phyloP scores from a whole-genome alignment of 2,888 invertebrate species.

The Euclidia mi region DNA sequence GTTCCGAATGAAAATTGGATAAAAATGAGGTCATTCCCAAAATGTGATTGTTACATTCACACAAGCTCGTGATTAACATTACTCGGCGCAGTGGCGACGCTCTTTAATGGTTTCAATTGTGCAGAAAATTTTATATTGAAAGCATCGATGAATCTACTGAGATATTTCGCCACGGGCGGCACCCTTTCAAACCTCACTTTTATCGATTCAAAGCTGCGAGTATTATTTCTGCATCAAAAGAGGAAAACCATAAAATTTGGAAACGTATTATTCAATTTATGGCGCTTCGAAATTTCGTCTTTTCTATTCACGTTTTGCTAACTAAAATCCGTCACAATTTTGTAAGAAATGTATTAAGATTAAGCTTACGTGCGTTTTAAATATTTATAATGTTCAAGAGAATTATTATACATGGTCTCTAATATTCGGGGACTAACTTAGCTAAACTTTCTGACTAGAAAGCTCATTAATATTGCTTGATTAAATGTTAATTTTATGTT shows the following conservation, averaged over 20 bases:
- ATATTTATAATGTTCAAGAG: neutral
- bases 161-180: constrained; percentile 70
- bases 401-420: constrained; percentile 3
- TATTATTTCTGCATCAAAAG: constrained; percentile 58
- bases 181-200: constrained; percentile 73
- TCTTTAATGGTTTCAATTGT: constrained; percentile 88
- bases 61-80: constrained; percentile 85
- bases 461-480: no score
- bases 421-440: neutral
- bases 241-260: constrained; percentile 45
- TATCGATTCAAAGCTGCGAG: constrained; percentile 66
- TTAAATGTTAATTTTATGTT: no score
- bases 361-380: neutral
- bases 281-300: neutral
- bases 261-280: constrained; percentile 13
- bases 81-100: constrained; percentile 73
- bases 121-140: constrained; percentile 89
- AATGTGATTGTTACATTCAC: constrained; percentile 86
- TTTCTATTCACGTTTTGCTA: neutral
- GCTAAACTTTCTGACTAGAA: no score
- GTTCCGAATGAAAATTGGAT: constrained; percentile 70
- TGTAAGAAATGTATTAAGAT: neutral
- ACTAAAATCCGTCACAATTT: neutral
- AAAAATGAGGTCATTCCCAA: constrained; percentile 74
- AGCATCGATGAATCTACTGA: constrained; percentile 82